Evolutionary conservation across 2,797 vertebrate genomes (phyloP).

Genomic region (Pseudopleuronectes americanus): DNA sequence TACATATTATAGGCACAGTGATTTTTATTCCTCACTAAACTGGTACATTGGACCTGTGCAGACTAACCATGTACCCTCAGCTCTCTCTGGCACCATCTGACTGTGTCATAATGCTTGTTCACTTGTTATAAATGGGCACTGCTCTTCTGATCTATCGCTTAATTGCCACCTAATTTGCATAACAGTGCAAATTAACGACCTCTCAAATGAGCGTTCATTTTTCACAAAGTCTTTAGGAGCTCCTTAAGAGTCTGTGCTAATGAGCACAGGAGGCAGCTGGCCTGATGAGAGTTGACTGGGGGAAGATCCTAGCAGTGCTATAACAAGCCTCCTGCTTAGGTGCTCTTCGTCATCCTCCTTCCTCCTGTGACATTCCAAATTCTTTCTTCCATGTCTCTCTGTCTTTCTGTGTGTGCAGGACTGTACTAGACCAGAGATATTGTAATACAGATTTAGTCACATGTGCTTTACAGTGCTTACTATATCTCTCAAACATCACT

Average conservation of each 20-base stretch:
- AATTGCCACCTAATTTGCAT: constrained; percentile 92
- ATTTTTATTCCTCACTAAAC: constrained; percentile 53
- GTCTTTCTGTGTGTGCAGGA: constrained; percentile 33
- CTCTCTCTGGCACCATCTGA: constrained; percentile 80
- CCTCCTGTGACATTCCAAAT: constrained; percentile 72
- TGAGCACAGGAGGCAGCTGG: constrained; percentile 88
- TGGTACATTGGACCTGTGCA: constrained; percentile 48
- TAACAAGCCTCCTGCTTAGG: constrained; percentile 81
- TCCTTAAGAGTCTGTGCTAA: constrained; percentile 90
- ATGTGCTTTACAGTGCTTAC: constrained; percentile 11
- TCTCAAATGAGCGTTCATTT: constrained; percentile 91
- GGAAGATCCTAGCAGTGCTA: constrained; percentile 72
- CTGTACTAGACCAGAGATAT: constrained; percentile 27
- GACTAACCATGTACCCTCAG: constrained; percentile 60
- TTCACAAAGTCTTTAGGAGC: constrained; percentile 92
- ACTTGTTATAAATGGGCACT: constrained; percentile 87
- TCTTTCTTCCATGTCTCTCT: constrained; percentile 43
- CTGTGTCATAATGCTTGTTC: constrained; percentile 87
- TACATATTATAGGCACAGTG: constrained; percentile 24
- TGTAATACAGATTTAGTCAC: constrained; percentile 34
- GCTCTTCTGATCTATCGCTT: constrained; percentile 89
- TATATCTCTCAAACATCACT: not conserved
- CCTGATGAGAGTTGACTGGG: constrained; percentile 84
- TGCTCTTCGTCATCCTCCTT: constrained; percentile 74
- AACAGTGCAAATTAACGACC: constrained; percentile 92